These are phyloP conservation scores for Lamellibrachia columna DNA, from an alignment of 2,888 invertebrate species.

Conservation along the genomic window DNA sequence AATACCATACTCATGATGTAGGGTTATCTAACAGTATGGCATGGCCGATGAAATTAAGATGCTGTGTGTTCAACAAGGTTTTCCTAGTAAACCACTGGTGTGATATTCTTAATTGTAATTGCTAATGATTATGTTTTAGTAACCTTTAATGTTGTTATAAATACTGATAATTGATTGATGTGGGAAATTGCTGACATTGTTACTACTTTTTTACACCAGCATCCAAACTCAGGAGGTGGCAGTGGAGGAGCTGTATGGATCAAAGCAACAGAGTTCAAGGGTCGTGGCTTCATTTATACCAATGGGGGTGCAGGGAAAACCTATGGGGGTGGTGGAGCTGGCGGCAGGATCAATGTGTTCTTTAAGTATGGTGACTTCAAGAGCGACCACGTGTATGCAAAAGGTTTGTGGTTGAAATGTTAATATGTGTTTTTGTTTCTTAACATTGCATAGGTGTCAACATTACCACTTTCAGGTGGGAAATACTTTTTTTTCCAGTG, in stretches of 20 bases:
- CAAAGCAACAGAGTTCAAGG: slow-evolving; percentile 28
- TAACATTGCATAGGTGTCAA: neutral
- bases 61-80: no score
- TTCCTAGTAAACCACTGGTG: no score
- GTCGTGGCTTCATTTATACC: slow-evolving; percentile 45
- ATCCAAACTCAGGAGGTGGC: slow-evolving; percentile 46
- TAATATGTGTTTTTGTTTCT: neutral
- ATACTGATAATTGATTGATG: neutral
- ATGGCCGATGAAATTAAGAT: no score
- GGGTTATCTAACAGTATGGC: no score
- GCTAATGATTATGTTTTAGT: no score
- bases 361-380: slow-evolving; percentile 42
- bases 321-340: slow-evolving; percentile 50
- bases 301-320: slow-evolving; percentile 45
- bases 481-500: no score
- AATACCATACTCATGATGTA: no score
- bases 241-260: slow-evolving; percentile 48
- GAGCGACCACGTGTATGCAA: slow-evolving; percentile 44
- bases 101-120: no score
- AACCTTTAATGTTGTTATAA: neutral
- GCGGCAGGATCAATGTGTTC: slow-evolving; percentile 45
- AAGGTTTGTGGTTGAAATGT: slow-evolving; percentile 39
- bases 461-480: no score
- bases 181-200: neutral
- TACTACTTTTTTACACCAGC: slow-evolving; percentile 32